Conservation (phyloP, 2,888 invertebrate species). For the Cordilura impudica region DNA sequence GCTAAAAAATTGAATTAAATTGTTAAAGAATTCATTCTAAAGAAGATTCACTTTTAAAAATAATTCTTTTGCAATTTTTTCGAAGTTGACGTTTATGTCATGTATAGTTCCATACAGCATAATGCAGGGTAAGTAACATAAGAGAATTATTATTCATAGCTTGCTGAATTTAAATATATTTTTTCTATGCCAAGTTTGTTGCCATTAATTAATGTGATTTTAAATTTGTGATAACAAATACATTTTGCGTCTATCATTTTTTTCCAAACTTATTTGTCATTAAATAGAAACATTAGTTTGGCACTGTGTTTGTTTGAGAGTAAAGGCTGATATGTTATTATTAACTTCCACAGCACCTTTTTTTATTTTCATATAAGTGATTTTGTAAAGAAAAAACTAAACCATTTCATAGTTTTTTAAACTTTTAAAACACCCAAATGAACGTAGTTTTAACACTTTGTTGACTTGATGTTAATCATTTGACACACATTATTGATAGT, state of each 20-base stretch:
- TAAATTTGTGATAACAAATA: background rate
- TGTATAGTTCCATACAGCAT: no score
- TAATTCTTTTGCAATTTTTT: no score
- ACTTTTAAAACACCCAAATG: no score
- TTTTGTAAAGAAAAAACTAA: no score
- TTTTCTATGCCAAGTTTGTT: constrained; percentile 10
- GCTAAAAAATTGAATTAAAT: no score
- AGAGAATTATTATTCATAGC: background rate
- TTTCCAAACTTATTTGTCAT: background rate
- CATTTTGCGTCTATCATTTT: background rate
- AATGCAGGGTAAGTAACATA: background rate
- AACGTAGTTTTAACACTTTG: constrained; percentile 41
- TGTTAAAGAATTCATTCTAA: no score
- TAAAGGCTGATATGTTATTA: background rate
- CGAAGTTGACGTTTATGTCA: no score
- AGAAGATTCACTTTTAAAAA: no score
- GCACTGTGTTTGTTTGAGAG: no score
- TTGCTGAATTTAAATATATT: background rate
- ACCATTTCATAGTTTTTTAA: background rate
- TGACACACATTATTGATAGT: constrained; percentile 21
- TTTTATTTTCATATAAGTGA: no score
- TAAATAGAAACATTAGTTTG: background rate
- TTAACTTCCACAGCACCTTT: background rate
- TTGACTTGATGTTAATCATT: constrained; percentile 13
- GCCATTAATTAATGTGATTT: constrained; percentile 1